Conservation (phyloP, 2,113 vertebrate species). For the Coryphaenoides rupestris region DNA sequence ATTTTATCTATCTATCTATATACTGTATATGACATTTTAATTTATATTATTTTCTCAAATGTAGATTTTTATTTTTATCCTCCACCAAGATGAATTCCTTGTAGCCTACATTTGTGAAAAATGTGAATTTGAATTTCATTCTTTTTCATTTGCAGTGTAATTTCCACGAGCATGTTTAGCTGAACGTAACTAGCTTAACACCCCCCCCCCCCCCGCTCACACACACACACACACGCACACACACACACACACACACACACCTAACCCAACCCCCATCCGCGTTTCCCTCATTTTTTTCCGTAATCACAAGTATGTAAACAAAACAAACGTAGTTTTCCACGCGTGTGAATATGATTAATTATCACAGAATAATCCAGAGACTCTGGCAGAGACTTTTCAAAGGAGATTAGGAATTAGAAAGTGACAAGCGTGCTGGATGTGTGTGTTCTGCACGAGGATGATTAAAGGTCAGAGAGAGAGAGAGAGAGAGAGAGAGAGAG, state of each 20-base stretch:
- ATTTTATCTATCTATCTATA: too few species aligned
- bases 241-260: conserved; percentile 28
- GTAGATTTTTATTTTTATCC: too few species aligned
- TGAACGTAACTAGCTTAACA: too few species aligned
- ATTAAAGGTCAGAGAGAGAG: conserved; percentile 58
- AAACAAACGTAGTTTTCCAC: conserved; percentile 69
- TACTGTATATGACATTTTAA: too few species aligned
- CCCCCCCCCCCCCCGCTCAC: too few species aligned
- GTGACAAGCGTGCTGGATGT: conserved; percentile 79
- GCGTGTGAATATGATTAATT: conserved; percentile 80
- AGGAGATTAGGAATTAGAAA: conserved; percentile 77
- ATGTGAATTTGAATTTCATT: too few species aligned
- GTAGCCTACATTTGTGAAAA: too few species aligned
- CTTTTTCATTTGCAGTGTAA: too few species aligned
- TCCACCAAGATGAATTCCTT: too few species aligned
- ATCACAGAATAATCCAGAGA: conserved; percentile 73
- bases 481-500: too few species aligned
- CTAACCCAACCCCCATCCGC: conserved; percentile 37
- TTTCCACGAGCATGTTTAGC: too few species aligned
- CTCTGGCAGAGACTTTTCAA: conserved; percentile 79
- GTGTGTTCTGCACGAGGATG: conserved; percentile 71
- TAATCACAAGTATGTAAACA: conserved; percentile 76
- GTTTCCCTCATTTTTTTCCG: conserved; percentile 59
- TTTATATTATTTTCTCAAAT: too few species aligned
- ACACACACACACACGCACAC: conserved; percentile 60